A percentile compares a stretch with the other conserved stretches of the same genome.
Evolutionary conservation across 2,888 invertebrate species (phyloP).

Genomic region (Linnaemya vulpina): DNA sequence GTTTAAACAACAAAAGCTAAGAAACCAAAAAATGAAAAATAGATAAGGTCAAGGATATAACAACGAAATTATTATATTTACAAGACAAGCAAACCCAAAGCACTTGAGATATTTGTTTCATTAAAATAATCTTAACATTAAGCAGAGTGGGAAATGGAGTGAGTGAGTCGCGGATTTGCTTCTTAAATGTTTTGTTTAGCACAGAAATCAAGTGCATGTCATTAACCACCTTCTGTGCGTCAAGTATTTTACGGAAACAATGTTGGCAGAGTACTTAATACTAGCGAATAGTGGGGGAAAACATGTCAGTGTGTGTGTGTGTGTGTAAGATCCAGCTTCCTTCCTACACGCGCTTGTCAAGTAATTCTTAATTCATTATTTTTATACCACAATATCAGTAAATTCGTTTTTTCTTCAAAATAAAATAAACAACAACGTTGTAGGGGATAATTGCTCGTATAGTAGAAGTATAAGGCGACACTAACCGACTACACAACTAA

Average conservation of each 20-base stretch:
- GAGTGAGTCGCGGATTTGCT: not conserved
- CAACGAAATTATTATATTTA: conserved; percentile 2
- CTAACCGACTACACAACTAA: conserved; percentile 22
- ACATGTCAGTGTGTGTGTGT: no score
- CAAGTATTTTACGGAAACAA: conserved; percentile 16
- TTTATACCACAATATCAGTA: conserved; percentile 14
- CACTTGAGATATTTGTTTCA: conserved; percentile 61
- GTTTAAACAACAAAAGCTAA: conserved; percentile 25
- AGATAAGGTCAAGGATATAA: conserved; percentile 36
- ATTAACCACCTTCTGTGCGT: conserved; percentile 51
- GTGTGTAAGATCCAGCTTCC: not conserved
- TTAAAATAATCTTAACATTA: conserved; percentile 48
- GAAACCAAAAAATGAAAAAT: not conserved
- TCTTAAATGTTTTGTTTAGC: no score
- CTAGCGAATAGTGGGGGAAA: no score
- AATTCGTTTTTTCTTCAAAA: not conserved
- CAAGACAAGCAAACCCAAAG: conserved; percentile 27
- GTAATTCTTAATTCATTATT: conserved; percentile 22
- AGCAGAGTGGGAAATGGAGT: not conserved
- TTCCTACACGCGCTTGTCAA: not conserved
- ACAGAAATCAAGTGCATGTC: conserved; percentile 35
- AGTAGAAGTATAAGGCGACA: not conserved
- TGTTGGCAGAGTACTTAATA: not conserved
- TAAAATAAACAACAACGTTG: not conserved
- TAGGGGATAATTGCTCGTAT: not conserved